phyloP scores from a whole-genome alignment of 2,797 vertebrate species.

The Eurystomus glaucurus region DNA sequence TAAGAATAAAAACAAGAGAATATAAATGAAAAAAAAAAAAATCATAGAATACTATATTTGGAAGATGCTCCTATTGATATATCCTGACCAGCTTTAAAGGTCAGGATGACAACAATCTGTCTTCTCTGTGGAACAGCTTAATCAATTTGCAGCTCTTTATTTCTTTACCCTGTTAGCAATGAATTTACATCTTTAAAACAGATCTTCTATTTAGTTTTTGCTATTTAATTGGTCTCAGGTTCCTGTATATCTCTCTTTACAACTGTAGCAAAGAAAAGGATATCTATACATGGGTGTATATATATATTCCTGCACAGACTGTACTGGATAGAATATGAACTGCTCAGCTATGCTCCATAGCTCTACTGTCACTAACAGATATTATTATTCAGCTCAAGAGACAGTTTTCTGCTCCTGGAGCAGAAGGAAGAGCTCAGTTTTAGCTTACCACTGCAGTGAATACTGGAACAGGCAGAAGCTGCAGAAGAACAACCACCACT shows the following conservation, averaged over 20 bases:
- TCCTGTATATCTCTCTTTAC: not conserved
- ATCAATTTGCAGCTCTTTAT: slow-evolving; percentile 43
- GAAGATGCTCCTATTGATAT: slow-evolving; percentile 45
- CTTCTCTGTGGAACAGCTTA: slow-evolving; percentile 52
- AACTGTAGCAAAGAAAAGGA: not conserved
- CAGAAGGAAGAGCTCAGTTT: not conserved
- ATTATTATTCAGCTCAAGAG: not conserved
- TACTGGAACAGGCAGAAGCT: not conserved
- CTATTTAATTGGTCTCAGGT: not conserved
- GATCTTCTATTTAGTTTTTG: not conserved
- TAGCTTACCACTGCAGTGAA: not conserved
- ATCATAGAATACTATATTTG: not conserved
- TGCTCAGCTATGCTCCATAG: not conserved
- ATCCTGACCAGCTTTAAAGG: slow-evolving; percentile 66
- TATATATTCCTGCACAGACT: not conserved
- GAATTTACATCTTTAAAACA: slow-evolving; percentile 7
- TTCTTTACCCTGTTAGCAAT: slow-evolving; percentile 15
- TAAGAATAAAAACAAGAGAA: slow-evolving; percentile 51
- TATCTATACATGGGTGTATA: not conserved
- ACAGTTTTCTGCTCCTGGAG: slow-evolving; percentile 2
- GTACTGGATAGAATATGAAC: not conserved
- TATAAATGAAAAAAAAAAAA: slow-evolving; percentile 72
- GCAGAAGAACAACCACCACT: not conserved
- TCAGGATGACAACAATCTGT: slow-evolving; percentile 61
- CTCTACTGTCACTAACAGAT: not conserved